A percentile compares a stretch with the other conserved stretches of the same genome.
phyloP scores from a whole-genome alignment of 2,797 vertebrate genomes.

The Glyptemys insculpta region DNA sequence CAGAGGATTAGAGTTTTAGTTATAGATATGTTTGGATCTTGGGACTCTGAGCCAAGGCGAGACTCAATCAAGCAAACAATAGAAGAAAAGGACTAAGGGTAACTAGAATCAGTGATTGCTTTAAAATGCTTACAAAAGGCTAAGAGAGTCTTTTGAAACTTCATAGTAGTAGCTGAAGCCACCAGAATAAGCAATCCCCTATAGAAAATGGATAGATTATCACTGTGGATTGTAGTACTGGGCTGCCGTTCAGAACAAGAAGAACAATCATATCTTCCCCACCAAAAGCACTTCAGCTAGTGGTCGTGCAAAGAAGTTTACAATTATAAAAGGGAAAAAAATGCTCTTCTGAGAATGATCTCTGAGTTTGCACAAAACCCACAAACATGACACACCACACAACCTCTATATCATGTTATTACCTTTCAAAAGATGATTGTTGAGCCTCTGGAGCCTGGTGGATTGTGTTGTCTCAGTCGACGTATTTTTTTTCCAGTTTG shows the following conservation, averaged over 20 bases:
- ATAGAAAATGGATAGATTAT: rapidly evolving
- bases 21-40: background rate
- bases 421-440: conserved; percentile 17
- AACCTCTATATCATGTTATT: background rate
- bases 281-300: background rate
- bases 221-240: background rate
- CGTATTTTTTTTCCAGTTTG: conserved; percentile 26
- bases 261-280: background rate
- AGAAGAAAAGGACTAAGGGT: background rate
- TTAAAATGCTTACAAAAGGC: background rate
- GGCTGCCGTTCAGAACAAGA: background rate
- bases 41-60: background rate
- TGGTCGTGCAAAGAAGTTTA: background rate
- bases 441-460: conserved; percentile 8
- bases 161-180: background rate
- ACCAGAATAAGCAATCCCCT: background rate
- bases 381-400: background rate
- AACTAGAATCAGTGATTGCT: background rate
- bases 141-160: background rate
- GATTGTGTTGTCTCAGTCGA: conserved; percentile 6
- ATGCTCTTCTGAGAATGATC: background rate
- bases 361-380: background rate
- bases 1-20: background rate
- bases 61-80: background rate
- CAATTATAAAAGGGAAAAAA: background rate